phyloP scores from a whole-genome alignment of 1,140 invertebrate species.

The Caerostris extrusa region DNA sequence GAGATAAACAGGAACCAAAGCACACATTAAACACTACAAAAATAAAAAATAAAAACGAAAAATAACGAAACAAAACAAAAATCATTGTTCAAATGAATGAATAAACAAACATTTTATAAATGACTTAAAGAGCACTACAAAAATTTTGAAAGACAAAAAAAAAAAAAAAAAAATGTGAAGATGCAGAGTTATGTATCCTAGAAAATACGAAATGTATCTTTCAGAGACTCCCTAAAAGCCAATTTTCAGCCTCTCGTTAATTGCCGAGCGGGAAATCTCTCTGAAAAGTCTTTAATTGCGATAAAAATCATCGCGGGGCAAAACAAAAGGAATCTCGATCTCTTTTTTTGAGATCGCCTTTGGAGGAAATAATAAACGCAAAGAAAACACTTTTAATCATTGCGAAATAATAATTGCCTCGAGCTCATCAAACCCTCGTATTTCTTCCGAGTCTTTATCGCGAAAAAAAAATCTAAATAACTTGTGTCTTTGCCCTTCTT shows the following conservation, averaged over 20 bases:
- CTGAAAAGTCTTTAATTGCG: slow-evolving; percentile 29
- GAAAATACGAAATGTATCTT: slow-evolving; percentile 10
- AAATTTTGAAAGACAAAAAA: too few relatives aligned
- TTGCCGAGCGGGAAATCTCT: neutral
- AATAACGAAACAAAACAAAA: too few relatives aligned
- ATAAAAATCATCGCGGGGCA: neutral
- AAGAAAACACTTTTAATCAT: slow-evolving; percentile 45
- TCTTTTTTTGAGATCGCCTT: slow-evolving; percentile 31
- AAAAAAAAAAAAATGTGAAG: too few relatives aligned
- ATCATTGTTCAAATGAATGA: too few relatives aligned
- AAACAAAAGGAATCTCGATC: slow-evolving; percentile 17
- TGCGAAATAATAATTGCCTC: slow-evolving; percentile 5
- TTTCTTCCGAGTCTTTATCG: neutral
- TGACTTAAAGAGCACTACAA: too few relatives aligned
- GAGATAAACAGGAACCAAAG: too few relatives aligned
- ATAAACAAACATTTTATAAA: too few relatives aligned
- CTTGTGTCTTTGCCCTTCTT: neutral
- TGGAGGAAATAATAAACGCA: slow-evolving; percentile 25
- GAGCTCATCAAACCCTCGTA: slow-evolving; percentile 15
- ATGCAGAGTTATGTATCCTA: too few relatives aligned
- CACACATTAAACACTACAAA: too few relatives aligned
- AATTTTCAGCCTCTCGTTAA: neutral
- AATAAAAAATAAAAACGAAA: too few relatives aligned
- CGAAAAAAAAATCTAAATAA: slow-evolving; percentile 43
- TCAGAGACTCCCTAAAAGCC: neutral